Conservation (phyloP, 2,797 vertebrate genomes). For the Phrynocephalus guinanensis region DNA sequence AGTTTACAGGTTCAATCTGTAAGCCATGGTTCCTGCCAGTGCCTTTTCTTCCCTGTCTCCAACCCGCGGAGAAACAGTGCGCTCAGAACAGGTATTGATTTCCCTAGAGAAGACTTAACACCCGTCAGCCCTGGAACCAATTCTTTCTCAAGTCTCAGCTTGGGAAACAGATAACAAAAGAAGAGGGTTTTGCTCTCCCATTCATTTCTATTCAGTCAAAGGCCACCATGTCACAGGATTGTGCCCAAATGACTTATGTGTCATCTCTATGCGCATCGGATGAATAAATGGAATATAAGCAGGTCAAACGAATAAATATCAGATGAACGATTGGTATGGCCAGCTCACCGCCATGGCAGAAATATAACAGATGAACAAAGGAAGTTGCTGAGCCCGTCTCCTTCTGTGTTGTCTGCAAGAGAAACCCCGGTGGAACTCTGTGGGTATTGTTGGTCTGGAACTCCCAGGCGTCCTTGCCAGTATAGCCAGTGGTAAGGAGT, state of each 20-base stretch:
- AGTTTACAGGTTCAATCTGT: conserved; percentile 31
- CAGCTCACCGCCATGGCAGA: no score
- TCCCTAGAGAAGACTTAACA: neutral
- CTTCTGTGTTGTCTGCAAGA: no score
- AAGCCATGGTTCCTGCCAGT: neutral
- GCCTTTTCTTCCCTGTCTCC: conserved; percentile 15
- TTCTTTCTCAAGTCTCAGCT: neutral
- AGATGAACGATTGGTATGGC: no score
- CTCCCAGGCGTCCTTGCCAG: no score
- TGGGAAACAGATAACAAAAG: neutral
- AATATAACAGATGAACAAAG: no score
- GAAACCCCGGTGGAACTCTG: neutral
- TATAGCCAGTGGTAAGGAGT: neutral
- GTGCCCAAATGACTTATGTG: neutral
- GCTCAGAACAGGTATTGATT: neutral
- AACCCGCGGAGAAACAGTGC: neutral
- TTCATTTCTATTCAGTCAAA: neutral
- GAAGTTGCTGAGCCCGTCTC: neutral
- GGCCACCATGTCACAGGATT: neutral
- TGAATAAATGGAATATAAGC: no score
- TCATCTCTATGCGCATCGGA: no score
- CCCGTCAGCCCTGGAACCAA: neutral
- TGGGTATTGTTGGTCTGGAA: neutral
- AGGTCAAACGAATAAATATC: no score
- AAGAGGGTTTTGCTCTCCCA: neutral